These are phyloP conservation scores for Melanotaenia maccullochi DNA, from an alignment of 2,797 vertebrate species.

Conservation along the genomic window DNA sequence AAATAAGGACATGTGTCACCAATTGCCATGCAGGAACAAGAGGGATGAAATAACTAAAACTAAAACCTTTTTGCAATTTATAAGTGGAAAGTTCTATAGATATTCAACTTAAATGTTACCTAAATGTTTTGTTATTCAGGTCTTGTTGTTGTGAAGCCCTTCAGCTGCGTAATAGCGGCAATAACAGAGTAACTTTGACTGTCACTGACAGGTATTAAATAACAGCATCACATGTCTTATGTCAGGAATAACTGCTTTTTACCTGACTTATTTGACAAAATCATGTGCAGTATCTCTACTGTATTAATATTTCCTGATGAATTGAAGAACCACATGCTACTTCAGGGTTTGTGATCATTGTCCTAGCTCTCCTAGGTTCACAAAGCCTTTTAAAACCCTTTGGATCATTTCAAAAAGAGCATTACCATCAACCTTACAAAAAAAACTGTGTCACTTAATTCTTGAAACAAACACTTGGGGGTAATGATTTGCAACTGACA, in stretches of 20 bases:
- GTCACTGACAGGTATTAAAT: background rate
- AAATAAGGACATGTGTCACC: conserved; percentile 51
- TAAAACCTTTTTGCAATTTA: conserved; percentile 13
- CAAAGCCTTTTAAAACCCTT: conserved; percentile 17
- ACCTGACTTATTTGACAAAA: background rate
- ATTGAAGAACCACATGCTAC: background rate
- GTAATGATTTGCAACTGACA: conserved; percentile 19
- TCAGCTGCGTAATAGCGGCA: conserved; percentile 53
- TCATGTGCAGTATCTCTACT: background rate
- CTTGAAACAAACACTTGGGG: conserved; percentile 23
- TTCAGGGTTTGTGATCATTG: conserved; percentile 9
- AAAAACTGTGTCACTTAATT: conserved; percentile 10
- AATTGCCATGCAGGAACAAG: conserved; percentile 7
- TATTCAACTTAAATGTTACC: conserved; percentile 39
- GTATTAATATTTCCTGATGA: background rate
- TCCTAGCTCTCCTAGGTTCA: background rate
- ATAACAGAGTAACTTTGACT: conserved; percentile 24
- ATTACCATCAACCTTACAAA: conserved; percentile 13
- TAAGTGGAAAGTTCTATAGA: conserved; percentile 10
- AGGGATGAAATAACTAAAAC: background rate
- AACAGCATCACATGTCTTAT: background rate
- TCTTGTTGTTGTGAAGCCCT: conserved; percentile 32
- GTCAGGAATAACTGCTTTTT: background rate
- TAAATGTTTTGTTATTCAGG: conserved; percentile 39
- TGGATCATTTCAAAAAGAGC: conserved; percentile 18